A percentile compares a stretch with the other conserved stretches of the same genome.
Conservation (phyloP, 2,113 vertebrate species). For the Vicugna pacos region DNA sequence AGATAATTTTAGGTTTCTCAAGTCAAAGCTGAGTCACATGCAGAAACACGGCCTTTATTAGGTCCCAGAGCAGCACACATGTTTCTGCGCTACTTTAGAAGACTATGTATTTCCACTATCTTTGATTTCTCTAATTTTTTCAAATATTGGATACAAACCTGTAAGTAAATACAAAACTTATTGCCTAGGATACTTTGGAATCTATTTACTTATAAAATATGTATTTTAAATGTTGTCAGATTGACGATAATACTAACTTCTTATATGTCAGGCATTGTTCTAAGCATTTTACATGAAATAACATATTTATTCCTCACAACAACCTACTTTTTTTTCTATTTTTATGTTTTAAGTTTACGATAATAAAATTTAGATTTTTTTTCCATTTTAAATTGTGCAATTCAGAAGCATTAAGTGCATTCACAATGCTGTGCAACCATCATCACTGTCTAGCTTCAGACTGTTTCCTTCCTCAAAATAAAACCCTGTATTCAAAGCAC, state of each 20-base stretch:
- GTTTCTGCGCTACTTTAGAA: not conserved
- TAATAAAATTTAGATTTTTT: too few relatives aligned
- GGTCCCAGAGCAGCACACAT: not conserved
- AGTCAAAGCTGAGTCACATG: not conserved
- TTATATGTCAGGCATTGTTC: not conserved
- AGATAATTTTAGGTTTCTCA: not conserved
- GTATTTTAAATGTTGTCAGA: slow-evolving; percentile 18
- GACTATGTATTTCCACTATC: not conserved
- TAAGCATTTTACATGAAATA: not conserved
- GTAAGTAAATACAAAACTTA: slow-evolving; percentile 17
- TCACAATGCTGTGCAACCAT: too few relatives aligned
- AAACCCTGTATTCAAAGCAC: too few relatives aligned
- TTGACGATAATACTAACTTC: not conserved
- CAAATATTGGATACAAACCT: not conserved
- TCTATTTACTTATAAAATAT: not conserved
- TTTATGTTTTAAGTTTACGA: too few relatives aligned
- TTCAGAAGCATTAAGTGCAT: too few relatives aligned
- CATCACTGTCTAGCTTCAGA: too few relatives aligned
- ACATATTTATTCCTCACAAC: not conserved
- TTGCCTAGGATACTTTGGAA: not conserved
- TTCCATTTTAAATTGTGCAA: too few relatives aligned
- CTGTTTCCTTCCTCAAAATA: too few relatives aligned
- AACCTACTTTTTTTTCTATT: not conserved
- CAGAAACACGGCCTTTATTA: not conserved
- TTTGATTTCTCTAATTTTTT: not conserved